Conservation (phyloP, 1,140 invertebrate species). For the Drosophila takahashii region DNA sequence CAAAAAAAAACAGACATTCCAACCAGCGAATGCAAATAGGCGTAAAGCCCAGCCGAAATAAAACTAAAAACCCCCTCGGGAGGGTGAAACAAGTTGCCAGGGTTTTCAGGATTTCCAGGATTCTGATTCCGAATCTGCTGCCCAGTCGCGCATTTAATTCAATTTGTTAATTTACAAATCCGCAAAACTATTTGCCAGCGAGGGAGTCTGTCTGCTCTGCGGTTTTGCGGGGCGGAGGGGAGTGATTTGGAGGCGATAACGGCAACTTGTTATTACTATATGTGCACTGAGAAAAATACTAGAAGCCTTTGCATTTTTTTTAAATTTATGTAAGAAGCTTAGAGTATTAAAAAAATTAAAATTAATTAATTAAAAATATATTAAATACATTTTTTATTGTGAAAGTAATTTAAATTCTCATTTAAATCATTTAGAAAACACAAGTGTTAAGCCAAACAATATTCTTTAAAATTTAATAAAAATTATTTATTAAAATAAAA, state of each 20-base stretch:
- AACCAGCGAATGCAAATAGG: slow-evolving; percentile 40
- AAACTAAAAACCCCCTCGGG: slow-evolving; percentile 31
- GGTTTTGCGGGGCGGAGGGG: slow-evolving; percentile 32
- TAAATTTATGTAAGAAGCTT: not conserved
- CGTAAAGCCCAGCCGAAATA: slow-evolving; percentile 33
- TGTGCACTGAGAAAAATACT: not conserved
- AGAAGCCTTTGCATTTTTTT: not conserved
- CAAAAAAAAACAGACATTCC: slow-evolving; percentile 10
- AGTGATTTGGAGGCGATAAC: slow-evolving; percentile 41
- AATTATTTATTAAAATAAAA: too few relatives aligned
- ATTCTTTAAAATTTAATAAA: too few relatives aligned
- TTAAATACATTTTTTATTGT: too few relatives aligned
- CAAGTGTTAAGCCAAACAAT: too few relatives aligned
- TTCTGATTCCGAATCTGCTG: slow-evolving; percentile 20
- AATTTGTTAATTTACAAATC: slow-evolving; percentile 83
- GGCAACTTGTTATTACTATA: slow-evolving; percentile 72
- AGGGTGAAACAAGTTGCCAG: slow-evolving; percentile 5
- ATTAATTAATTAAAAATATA: too few relatives aligned
- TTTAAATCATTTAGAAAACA: too few relatives aligned
- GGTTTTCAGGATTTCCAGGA: slow-evolving; percentile 13
- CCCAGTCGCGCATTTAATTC: slow-evolving; percentile 77
- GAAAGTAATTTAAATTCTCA: too few relatives aligned
- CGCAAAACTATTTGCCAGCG: slow-evolving; percentile 77
- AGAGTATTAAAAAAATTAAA: too few relatives aligned
- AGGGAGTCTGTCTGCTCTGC: slow-evolving; percentile 69